A percentile compares a stretch with the other conserved stretches of the same genome.
Evolutionary conservation across 1,140 invertebrate species (phyloP).

Genomic region (Zaprionus davidi): DNA sequence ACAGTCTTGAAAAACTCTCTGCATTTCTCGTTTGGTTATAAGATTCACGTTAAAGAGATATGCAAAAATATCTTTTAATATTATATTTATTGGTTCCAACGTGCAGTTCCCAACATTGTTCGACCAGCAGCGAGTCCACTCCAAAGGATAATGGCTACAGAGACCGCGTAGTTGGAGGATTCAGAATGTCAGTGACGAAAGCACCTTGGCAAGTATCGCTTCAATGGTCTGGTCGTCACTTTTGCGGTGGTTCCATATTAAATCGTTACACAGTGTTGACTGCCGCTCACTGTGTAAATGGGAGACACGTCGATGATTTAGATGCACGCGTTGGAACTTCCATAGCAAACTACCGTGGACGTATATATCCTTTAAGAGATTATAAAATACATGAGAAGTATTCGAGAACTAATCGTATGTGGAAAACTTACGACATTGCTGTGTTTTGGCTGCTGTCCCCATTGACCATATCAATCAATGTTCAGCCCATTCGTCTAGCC

Average conservation of each 20-base stretch:
- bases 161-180: slow-evolving; percentile 10
- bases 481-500: background rate
- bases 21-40: background rate
- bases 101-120: background rate
- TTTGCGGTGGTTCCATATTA: slow-evolving; percentile 29
- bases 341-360: background rate
- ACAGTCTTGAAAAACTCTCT: background rate
- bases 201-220: slow-evolving; percentile 18
- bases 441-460: background rate
- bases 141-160: background rate
- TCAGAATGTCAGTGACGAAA: background rate
- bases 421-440: background rate
- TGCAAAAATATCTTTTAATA: background rate
- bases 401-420: background rate
- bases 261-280: slow-evolving; percentile 12
- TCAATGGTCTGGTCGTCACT: background rate
- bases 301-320: background rate
- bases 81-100: background rate
- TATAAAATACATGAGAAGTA: background rate
- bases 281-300: background rate
- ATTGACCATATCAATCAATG: background rate
- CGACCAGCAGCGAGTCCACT: too few relatives aligned
- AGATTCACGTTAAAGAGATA: background rate
- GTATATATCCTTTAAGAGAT: background rate
- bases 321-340: background rate